phyloP scores from a whole-genome alignment of 2,113 vertebrate species.

The Rhagologus leucostigma region DNA sequence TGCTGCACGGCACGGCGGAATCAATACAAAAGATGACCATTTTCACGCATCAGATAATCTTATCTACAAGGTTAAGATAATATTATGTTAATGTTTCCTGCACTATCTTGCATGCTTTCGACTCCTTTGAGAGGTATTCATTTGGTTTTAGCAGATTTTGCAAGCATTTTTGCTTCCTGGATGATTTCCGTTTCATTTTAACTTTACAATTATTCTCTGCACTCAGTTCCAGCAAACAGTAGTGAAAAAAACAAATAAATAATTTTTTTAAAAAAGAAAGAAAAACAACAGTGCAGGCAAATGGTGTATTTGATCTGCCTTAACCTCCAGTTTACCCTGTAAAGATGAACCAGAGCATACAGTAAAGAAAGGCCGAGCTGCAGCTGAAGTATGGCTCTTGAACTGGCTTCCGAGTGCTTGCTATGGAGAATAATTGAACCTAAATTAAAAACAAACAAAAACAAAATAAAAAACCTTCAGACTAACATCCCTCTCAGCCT shows the following conservation, averaged over 20 bases:
- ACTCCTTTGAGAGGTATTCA: constrained; percentile 46
- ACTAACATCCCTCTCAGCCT: neutral
- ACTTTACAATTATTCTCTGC: neutral
- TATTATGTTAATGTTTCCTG: constrained; percentile 66
- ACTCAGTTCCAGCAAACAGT: neutral
- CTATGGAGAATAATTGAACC: neutral
- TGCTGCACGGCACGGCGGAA: constrained; percentile 1
- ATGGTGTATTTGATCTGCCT: constrained; percentile 5
- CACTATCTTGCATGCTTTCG: constrained; percentile 17
- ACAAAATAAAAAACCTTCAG: neutral
- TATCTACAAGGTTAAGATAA: constrained; percentile 70
- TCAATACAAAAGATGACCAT: constrained; percentile 68
- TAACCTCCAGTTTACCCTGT: neutral
- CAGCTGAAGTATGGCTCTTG: constrained; percentile 4
- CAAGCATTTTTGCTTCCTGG: neutral
- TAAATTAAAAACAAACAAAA: constrained; percentile 21
- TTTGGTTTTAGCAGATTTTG: constrained; percentile 44
- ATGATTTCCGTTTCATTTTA: neutral
- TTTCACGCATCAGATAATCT: constrained; percentile 66
- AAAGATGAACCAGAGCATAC: neutral
- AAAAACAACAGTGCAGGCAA: neutral
- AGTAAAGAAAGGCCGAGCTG: neutral
- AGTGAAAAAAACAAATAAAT: neutral
- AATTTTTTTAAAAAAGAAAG: fast-evolving
- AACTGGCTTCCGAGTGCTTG: neutral